A percentile compares a stretch with the other conserved stretches of the same genome.
phyloP scores from a whole-genome alignment of 2,888 invertebrate species.

The Cacoxenus indagator region DNA sequence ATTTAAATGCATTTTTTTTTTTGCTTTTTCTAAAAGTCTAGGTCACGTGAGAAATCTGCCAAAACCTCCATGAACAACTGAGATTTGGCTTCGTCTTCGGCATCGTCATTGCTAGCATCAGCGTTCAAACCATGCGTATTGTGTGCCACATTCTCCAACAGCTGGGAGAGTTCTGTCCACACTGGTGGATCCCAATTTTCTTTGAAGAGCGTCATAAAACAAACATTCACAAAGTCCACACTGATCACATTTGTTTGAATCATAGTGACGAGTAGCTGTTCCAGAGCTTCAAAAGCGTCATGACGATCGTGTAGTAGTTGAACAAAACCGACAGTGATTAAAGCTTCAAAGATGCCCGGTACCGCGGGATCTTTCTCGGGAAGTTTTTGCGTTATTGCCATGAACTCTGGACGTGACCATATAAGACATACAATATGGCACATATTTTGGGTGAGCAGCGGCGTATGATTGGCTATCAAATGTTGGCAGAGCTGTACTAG shows the following conservation, averaged over 20 bases:
- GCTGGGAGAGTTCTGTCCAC: conserved; percentile 54
- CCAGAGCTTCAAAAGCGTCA: conserved; percentile 70
- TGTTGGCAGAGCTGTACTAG: conserved; percentile 63
- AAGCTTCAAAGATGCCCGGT: conserved; percentile 45
- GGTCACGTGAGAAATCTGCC: conserved; percentile 67
- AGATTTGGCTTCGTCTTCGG: conserved; percentile 60
- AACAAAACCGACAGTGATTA: conserved; percentile 57
- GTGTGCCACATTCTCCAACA: conserved; percentile 53
- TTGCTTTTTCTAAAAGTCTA: conserved; percentile 60
- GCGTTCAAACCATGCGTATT: conserved; percentile 14
- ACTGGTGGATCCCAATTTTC: conserved; percentile 75
- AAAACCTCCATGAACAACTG: conserved; percentile 69
- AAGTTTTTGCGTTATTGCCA: not conserved
- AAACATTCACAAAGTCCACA: conserved; percentile 76
- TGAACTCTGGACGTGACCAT: conserved; percentile 39
- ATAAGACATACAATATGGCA: conserved; percentile 46
- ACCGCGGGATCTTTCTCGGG: not conserved
- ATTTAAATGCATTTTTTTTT: not conserved
- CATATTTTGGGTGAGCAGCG: conserved; percentile 46
- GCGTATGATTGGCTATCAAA: conserved; percentile 55
- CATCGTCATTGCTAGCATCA: conserved; percentile 15
- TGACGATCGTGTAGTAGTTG: conserved; percentile 45
- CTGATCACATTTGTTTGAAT: conserved; percentile 74
- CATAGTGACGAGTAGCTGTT: conserved; percentile 71
- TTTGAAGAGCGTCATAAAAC: conserved; percentile 78